Percentiles rank a stretch among this genome's conserved stretches.
These are phyloP conservation scores for Polypedilum pembai DNA, from an alignment of 1,140 invertebrate species.

Conservation along the genomic window DNA sequence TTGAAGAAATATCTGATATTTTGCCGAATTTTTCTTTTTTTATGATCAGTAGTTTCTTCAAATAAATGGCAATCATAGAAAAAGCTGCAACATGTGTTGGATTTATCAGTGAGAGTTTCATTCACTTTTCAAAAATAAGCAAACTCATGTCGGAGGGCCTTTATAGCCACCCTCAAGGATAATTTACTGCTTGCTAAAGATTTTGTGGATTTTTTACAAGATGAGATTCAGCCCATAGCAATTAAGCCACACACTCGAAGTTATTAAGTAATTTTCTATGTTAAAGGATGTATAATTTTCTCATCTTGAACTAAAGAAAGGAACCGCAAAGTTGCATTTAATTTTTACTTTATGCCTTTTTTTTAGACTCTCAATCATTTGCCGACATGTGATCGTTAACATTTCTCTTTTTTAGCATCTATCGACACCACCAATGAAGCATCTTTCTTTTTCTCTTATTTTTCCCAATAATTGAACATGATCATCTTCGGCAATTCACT, in stretches of 20 bases:
- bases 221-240: background rate
- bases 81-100: conserved; percentile 17
- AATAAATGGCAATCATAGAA: conserved; percentile 26
- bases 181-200: conserved; percentile 16
- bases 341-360: background rate
- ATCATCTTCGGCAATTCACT: conserved; percentile 8
- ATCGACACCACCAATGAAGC: conserved; percentile 15
- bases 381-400: background rate
- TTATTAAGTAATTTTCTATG: conserved; percentile 26
- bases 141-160: background rate
- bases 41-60: conserved; percentile 4
- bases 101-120: conserved; percentile 12
- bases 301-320: background rate
- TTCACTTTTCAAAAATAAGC: background rate
- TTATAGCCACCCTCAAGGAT: background rate
- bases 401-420: background rate
- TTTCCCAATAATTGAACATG: background rate
- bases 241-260: background rate
- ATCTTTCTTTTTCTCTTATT: background rate
- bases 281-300: conserved; percentile 23
- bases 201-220: conserved; percentile 25
- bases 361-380: background rate
- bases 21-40: background rate
- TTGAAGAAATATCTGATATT: background rate
- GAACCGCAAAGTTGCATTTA: background rate